phyloP scores from a whole-genome alignment of 2,888 invertebrate genomes.

The Drosophila suboccidentalis region DNA sequence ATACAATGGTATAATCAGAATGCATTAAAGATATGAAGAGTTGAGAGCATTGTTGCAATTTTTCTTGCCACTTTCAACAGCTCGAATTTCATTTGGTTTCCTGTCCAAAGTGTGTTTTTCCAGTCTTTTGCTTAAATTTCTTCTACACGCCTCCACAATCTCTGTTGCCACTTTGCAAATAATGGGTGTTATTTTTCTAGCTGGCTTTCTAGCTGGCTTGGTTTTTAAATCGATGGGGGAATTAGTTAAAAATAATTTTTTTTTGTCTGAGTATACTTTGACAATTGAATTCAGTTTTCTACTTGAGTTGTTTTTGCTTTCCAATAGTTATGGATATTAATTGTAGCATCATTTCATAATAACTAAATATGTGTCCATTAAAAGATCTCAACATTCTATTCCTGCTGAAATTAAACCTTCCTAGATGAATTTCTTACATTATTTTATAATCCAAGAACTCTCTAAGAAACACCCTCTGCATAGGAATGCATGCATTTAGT shows the following conservation, averaged over 20 bases:
- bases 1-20: background rate
- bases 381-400: background rate
- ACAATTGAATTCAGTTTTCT: too few species aligned
- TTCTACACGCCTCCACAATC: slow-evolving; percentile 7
- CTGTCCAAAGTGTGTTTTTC: slow-evolving; percentile 1
- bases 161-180: background rate
- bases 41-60: slow-evolving; percentile 6
- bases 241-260: too few species aligned
- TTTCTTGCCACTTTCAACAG: slow-evolving; percentile 12
- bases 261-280: too few species aligned
- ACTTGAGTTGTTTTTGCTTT: too few species aligned
- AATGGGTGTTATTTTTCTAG: too few species aligned
- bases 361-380: background rate
- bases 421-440: background rate
- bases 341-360: too few species aligned
- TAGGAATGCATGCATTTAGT: background rate
- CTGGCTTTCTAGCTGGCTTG: too few species aligned
- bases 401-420: background rate
- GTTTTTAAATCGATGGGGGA: too few species aligned
- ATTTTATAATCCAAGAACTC: background rate
- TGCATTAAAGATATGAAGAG: background rate
- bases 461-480: slow-evolving; percentile 3
- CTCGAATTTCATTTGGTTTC: slow-evolving; percentile 29
- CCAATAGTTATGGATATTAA: too few species aligned
- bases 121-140: slow-evolving; percentile 9